Base-by-base conservation (phyloP, 2,113 vertebrate genomes). In the Antennarius striatus region DNA sequence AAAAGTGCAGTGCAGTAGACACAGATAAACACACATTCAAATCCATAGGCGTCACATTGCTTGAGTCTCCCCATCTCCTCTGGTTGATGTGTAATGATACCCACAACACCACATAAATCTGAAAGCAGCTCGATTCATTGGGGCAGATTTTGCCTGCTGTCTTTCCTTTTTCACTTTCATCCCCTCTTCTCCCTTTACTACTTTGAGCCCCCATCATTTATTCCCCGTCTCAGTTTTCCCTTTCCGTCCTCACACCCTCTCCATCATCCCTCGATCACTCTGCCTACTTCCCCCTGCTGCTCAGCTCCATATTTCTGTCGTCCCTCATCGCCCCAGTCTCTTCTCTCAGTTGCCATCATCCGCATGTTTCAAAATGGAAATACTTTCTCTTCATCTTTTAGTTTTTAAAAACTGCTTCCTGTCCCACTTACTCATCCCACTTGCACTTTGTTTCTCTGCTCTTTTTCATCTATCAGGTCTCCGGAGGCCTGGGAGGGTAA, bases 61-160 rank as follows among this genome's bases (percentile, higher is more conserved):
- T 80, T 5, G 16, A 79, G 69, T 79, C 53, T 67, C 66, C 50
- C 58, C 74, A 75, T 75, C 77, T 77, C 68, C 81, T 80, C 69
- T 62, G 77, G 77, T 62, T 81, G 81, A 86, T 84, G 74, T 85
- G 83, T 82, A 86, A 85, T 82, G 85, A 90, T 80, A 78, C 75
- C 77, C 81, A 68, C 70, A 86, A 88, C 81, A 79, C 80, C 79
- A 64, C 69, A 90, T 88, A 84, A 88, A 90, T 85, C 79, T 80
- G 71, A 55, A 76, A 67, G 82, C 79, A 68, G 73, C 86, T 82
- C 71, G 3, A 76, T 77, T 89, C 86, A 88, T 70, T 67, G 79
- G 68, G 77, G 79, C 71, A 87, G 83, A 88, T 89, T 90, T 88
- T 85, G 68, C 76, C 77, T 73, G 77, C 84, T 53, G 78, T 84